Percentiles rank a stretch among this genome's conserved stretches.
phyloP scores from a whole-genome alignment of 2,113 vertebrate species.

The Tursiops truncatus region DNA sequence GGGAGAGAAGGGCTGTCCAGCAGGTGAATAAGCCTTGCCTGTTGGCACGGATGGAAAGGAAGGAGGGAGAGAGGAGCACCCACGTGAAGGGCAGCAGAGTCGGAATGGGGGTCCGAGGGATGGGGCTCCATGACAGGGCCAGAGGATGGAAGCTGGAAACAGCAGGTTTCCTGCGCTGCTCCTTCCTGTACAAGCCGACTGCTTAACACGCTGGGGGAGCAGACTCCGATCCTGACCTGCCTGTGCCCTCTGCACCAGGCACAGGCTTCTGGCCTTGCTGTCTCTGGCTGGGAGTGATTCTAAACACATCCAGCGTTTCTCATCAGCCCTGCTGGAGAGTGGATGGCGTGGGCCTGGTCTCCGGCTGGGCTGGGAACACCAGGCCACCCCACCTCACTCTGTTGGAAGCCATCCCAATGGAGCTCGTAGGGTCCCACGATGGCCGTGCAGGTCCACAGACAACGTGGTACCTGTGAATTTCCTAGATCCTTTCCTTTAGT shows the following conservation, averaged over 20 bases:
- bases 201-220: background rate
- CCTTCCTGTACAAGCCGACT: background rate
- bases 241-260: background rate
- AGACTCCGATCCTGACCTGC: background rate
- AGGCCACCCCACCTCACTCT: background rate
- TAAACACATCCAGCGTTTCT: background rate
- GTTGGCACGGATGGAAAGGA: fast-evolving
- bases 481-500: background rate
- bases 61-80: no score
- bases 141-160: background rate
- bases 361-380: background rate
- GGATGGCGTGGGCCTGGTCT: background rate
- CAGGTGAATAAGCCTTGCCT: constrained; percentile 84
- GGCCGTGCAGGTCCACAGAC: background rate
- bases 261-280: background rate
- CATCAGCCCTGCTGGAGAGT: background rate
- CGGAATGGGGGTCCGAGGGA: fast-evolving
- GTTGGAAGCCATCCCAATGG: background rate
- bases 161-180: background rate
- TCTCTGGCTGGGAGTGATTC: background rate
- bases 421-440: fast-evolving
- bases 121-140: fast-evolving
- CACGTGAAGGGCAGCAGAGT: background rate
- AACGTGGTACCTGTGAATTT: background rate
- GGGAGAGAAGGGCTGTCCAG: constrained; percentile 97